Evolutionary conservation across 2,797 vertebrate species (phyloP).

Genomic region (Clamator glandarius): DNA sequence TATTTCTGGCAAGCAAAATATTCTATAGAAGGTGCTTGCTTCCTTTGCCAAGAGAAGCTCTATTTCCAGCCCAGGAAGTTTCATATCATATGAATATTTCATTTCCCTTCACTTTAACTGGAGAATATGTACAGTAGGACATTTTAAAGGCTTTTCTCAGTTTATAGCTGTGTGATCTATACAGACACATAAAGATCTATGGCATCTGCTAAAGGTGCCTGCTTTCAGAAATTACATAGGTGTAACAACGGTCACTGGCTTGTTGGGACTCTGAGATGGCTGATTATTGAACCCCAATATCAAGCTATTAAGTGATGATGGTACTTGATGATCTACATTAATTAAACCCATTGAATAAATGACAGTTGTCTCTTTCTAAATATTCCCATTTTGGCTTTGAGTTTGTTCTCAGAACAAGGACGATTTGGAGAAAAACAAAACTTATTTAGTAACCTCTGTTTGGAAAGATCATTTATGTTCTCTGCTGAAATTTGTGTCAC

Average conservation of each 20-base stretch:
- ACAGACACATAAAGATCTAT: neutral
- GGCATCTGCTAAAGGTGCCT: neutral
- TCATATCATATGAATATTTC: slow-evolving; percentile 70
- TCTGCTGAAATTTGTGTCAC: neutral
- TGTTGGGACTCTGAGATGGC: neutral
- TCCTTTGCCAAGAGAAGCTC: slow-evolving; percentile 74
- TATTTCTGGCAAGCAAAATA: slow-evolving; percentile 71
- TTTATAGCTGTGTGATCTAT: slow-evolving; percentile 20
- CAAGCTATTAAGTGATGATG: neutral
- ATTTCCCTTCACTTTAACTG: slow-evolving; percentile 69
- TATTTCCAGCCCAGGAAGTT: slow-evolving; percentile 65
- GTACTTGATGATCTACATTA: neutral
- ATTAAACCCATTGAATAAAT: slow-evolving; percentile 1
- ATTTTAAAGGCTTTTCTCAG: slow-evolving; percentile 33
- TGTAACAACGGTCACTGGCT: neutral
- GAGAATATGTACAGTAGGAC: neutral
- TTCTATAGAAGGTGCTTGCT: slow-evolving; percentile 67
- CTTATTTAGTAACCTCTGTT: neutral
- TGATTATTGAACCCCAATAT: neutral
- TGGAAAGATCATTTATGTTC: neutral
- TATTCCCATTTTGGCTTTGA: neutral
- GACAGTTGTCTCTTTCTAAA: neutral
- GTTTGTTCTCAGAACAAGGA: neutral
- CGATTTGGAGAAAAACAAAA: neutral
- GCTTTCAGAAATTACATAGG: neutral